Base-by-base conservation (phyloP, 2,888 invertebrate species). In the Scaptomyza polygonia region DNA sequence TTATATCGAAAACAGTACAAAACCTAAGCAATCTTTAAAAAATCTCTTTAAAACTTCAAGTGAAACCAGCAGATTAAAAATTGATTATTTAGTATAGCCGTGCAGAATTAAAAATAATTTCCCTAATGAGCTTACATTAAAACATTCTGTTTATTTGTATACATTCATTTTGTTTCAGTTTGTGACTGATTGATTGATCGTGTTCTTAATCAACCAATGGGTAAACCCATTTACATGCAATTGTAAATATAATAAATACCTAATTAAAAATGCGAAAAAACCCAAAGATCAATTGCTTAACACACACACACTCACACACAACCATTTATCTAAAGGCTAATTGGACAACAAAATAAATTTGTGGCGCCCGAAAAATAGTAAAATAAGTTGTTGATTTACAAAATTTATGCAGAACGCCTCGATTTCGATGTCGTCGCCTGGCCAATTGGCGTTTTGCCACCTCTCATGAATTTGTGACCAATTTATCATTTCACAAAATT, bases 401-500 rank as follows among this genome's bases (percentile, higher is more conserved):
- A 74, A 75, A 67, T 77, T 68, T 67, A 81, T 82, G 86, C 87
- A 72, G 77, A 82, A 66, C 55, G 69, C 34, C 55, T 58, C 68
- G 64, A 72, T 71, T 70, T 80, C 52, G 67, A 39, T 76, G 67
- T 72, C 72, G 61, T 67, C 76, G 72, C 71, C 62, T 48, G 53
- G 45, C 63, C 68, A 73, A 76, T 82, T 84, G 84, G 84, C 88
- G 72, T 71, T 72, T 75, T 86, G 84, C 88, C 84, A 88, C 84
- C 84, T 77, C 71, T 48, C 53, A 52, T 72, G 68, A 77, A 69
- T 86, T 75, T 83, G 77, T 86, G 62, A 58, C 75, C 84, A 84
- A 84, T 84, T 88, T 88, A 88, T 84, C 84, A 84, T 86, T 73
- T 84, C 69, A 59, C 51, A 49, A 88, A 84, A 84, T 84, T 86